phyloP scores from a whole-genome alignment of 2,797 vertebrate genomes.

The Poeciliopsis presidionis region DNA sequence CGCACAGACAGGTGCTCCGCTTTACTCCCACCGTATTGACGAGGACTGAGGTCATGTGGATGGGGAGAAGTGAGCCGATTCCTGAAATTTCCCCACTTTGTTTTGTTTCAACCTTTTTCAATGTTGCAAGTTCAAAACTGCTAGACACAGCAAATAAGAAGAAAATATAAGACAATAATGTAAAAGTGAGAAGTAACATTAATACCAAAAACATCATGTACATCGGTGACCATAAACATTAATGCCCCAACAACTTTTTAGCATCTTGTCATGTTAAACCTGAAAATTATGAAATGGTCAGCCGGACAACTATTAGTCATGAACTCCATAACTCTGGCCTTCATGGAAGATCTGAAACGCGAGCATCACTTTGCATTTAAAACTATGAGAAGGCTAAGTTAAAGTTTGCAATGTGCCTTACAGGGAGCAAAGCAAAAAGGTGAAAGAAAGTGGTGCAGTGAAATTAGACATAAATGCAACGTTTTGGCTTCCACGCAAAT shows the following conservation, averaged over 20 bases:
- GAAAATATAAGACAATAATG: not conserved
- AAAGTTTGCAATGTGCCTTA: not conserved
- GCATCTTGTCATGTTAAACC: not conserved
- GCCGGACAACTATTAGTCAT: not conserved
- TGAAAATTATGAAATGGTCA: not conserved
- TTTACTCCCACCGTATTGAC: not conserved
- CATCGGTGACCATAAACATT: not conserved
- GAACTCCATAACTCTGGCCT: too few relatives aligned
- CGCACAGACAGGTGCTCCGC: conserved; percentile 54
- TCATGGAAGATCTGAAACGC: not conserved
- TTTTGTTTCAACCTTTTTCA: not conserved
- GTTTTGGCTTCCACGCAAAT: not conserved
- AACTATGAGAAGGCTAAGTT: not conserved
- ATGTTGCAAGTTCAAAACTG: not conserved
- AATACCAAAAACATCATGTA: not conserved
- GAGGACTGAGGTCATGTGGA: conserved; percentile 1
- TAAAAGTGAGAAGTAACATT: not conserved
- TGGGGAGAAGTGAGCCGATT: not conserved
- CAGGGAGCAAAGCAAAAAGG: not conserved
- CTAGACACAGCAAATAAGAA: too few relatives aligned
- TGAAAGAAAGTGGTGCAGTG: not conserved
- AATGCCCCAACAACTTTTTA: not conserved
- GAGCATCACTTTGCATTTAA: not conserved
- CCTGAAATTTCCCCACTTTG: conserved; percentile 3
- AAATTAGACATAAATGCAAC: not conserved